A percentile compares a stretch with the other conserved stretches of the same genome.
phyloP scores from a whole-genome alignment of 2,888 invertebrate species.

The Linnaemya tessellans region DNA sequence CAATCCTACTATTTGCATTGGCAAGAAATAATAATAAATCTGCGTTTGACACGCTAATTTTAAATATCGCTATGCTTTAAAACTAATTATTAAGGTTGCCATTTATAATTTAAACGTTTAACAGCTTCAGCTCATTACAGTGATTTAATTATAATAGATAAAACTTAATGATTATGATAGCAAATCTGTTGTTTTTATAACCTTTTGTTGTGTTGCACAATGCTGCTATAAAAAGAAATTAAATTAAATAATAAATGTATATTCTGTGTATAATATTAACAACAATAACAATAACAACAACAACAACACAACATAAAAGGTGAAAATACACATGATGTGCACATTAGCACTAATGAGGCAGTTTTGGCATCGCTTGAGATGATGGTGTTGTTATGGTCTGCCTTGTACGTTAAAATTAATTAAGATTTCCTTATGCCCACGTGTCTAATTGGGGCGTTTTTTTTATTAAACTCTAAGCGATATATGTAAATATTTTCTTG shows the following conservation, averaged over 20 bases:
- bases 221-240: background rate
- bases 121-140: slow-evolving; percentile 18
- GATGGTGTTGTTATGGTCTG: too few species aligned
- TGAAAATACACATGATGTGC: too few species aligned
- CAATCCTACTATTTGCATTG: background rate
- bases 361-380: too few species aligned
- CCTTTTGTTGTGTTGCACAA: background rate
- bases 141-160: slow-evolving; percentile 31
- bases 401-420: too few species aligned
- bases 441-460: too few species aligned
- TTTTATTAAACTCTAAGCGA: too few species aligned
- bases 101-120: slow-evolving; percentile 43
- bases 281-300: too few species aligned
- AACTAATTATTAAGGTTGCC: slow-evolving; percentile 14
- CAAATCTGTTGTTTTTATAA: background rate
- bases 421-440: too few species aligned
- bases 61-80: slow-evolving; percentile 1
- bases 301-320: too few species aligned
- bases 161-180: background rate
- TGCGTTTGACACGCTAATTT: background rate
- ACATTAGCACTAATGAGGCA: too few species aligned
- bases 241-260: background rate
- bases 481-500: too few species aligned
- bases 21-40: background rate
- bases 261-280: too few species aligned